Base-by-base conservation (phyloP, 2,888 invertebrate species). In the Tupiocoris notatus region DNA sequence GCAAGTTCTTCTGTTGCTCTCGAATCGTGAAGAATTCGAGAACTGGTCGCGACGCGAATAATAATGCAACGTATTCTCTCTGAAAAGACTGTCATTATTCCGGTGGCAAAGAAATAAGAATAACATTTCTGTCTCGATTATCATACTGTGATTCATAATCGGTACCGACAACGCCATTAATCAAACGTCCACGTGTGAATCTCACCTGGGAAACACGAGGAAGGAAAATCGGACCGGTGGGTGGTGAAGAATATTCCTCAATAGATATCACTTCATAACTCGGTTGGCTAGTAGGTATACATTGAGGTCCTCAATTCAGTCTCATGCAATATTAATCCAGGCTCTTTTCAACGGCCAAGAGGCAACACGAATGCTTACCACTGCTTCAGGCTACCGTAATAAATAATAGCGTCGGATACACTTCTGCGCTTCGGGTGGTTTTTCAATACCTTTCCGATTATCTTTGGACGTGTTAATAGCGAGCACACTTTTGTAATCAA, bases 301-400 rank as follows among this genome's bases (percentile, higher is more conserved):
- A 39, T 39, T 39, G 39, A 39, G 39, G 12, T 7, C 39, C 39
- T 12, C 39, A 39, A 12, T 12, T 39, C 54, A 18, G 22, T 20
- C 67, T 67, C 67, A 67, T 67, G 67, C 67, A 67, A 67, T 67
- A 67, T 67, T 67, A 67, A 67, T 67, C 54, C 67, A 21, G 39
- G 56, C 57, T 67, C 67, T 67, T 67, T 67, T 67, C 67, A 67
- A 57, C 67, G 23, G 56, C 22, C 22, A 56, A 67, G 56, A 20
- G 54, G 22, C 67, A 67, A 67, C 67, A 67, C 67, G 54, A 67
- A 57, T 56, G 57, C 22, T 67, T 54, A 67, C 57, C 22, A 67
- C 22, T 22, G 57, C 22, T 56, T 54, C 54, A 22, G 22, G 57
- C 67, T 67, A 57, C 67, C 67, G 67, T 54, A 20, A 67, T 67